Base-by-base conservation (phyloP, 2,888 invertebrate genomes). In the Ferdinandea cuprea region DNA sequence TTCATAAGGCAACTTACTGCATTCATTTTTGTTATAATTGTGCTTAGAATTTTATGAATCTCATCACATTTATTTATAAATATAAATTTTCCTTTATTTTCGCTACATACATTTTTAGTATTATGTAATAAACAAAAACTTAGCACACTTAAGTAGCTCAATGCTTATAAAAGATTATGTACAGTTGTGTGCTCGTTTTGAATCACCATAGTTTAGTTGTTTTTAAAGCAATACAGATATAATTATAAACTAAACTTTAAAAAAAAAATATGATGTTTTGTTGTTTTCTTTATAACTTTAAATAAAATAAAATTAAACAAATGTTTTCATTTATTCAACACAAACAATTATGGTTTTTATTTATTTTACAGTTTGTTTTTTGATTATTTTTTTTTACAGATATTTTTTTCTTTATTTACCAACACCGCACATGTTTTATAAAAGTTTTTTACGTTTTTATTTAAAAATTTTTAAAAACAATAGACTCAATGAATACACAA, bases 321-420 rank as follows among this genome's bases (percentile, higher is more conserved):
- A 44, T 52, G 42, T 66, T 68, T 66, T 79, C 54, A 59, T 79
- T n/a, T n/a, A n/a, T 78, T 72, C 30, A 73, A 73, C 65, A 72
- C 66, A 73, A 59, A 65, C 42, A 59, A 59, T 30, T 25, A 11
- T 44, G 42, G 11, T 25, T 71, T 71, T 69, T 63, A 40, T 46
- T 77, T 77, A 8, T 46, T 63, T 63, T 25, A 3, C 25, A 25
- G 25, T 1, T 28, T 32, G 13, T 48, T 19, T 28, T 28, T 13
- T 35, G 6, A 28, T 25, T 17, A 48, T 2, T 25, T 73, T n/a
- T 37, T n/a, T 21, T 32, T n/a, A 9, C 13, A 7, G 7, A 13
- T 40, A 42, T 35, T 35, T 1, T 17, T 19, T 42, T 48, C 11
- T 32, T 25, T 58, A 9, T 28, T 28, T 9, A 52, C 13, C 28